Conservation (phyloP, 2,888 invertebrate genomes). For the Acleris laterana region DNA sequence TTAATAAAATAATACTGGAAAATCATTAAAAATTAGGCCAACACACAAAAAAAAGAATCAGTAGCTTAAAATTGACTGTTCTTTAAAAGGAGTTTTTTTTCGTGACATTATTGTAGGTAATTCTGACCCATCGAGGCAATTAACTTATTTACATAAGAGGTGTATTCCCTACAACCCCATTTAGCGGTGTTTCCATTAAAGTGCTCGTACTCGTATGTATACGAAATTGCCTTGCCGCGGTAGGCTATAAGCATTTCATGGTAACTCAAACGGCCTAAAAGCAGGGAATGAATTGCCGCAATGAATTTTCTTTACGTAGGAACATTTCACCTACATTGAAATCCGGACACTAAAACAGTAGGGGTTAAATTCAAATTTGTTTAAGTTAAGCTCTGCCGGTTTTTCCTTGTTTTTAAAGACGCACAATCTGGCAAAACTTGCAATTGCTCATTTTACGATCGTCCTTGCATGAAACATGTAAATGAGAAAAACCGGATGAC, state of each 20-base stretch:
- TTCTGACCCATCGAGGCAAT: background rate
- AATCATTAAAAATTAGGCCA: no score
- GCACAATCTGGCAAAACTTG: slow-evolving; percentile 26
- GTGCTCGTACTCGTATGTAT: slow-evolving; percentile 19
- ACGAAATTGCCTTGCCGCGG: slow-evolving; percentile 27
- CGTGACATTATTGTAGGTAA: background rate
- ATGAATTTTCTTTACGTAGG: slow-evolving; percentile 28
- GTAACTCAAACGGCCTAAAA: slow-evolving; percentile 36
- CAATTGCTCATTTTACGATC: slow-evolving; percentile 13
- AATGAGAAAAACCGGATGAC: no score
- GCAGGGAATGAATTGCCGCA: slow-evolving; percentile 34
- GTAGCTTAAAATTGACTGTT: no score
- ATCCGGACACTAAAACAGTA: slow-evolving; percentile 10
- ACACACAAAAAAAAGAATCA: no score
- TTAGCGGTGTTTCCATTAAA: slow-evolving; percentile 26
- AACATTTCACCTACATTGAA: slow-evolving; percentile 1
- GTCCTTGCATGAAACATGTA: no score
- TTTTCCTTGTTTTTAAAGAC: background rate
- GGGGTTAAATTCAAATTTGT: slow-evolving; percentile 13
- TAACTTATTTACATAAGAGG: slow-evolving; percentile 9
- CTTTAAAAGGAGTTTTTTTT: background rate
- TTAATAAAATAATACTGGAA: no score
- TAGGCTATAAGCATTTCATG: slow-evolving; percentile 27
- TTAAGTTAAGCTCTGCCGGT: background rate
- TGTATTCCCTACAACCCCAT: slow-evolving; percentile 17